Evolutionary conservation across 2,797 vertebrate genomes (phyloP), one percentile per base, ranked within the genome.

Genomic region (Chelon auratus): DNA sequence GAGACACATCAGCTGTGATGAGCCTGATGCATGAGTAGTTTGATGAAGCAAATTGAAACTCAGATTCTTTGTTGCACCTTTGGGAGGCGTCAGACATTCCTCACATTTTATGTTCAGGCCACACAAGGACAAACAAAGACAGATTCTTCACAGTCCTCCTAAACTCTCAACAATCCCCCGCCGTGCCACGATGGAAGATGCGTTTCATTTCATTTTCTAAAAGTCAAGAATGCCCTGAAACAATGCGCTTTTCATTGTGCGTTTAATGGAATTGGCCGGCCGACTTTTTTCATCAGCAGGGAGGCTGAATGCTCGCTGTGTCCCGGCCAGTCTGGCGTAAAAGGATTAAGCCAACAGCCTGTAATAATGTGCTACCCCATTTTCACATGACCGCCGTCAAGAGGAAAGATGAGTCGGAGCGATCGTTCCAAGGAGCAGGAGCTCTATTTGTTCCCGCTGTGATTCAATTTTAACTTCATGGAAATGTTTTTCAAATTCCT

Each of bases 321-420:
- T 92, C 78, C 82, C 60, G 3, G 55, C 26, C 77, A 50, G 82
- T 78, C 85, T 79, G 45, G 81, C 82, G 84, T 92, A 90, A 94
- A 92, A 91, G 92, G 94, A 94, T 95, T 95, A 95, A 72, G 78
- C 88, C 89, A 89, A 36, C 86, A 81, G 88, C 76, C 90, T 92
- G 90, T 90, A 93, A 92, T 92, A 93, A 93, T 89, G 87, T 75
- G 84, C 91, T 84, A 48, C 87, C 81, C 85, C 74, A 63, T 69
- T 76, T 87, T 93, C 94, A 94, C 93, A 94, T 95, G 94, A 94
- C 91, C 56, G 62, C 77, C 18, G 1, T 81, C 58, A 45, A 76
- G 75, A 75, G 42, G 62, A 58, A 84, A 76, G 86, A 92, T 86
- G 88, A 87, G 81, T 56, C 62, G 54, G 36, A 77, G 47, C 65